A percentile compares a stretch with the other conserved stretches of the same genome.
Conservation (phyloP, 2,797 vertebrate species). For the Myripristis jacobus region DNA sequence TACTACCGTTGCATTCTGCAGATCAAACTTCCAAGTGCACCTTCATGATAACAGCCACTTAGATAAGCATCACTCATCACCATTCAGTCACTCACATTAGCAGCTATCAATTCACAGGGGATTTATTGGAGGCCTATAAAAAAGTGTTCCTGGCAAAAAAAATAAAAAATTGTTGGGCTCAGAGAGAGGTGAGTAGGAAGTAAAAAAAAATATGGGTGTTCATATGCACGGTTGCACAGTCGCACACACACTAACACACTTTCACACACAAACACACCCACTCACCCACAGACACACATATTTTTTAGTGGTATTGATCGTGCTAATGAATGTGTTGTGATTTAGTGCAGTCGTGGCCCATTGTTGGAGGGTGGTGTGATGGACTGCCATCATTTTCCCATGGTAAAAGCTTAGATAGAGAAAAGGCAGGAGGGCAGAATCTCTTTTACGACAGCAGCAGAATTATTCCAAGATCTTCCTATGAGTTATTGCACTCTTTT, state of each 20-base stretch:
- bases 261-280: constrained; percentile 22
- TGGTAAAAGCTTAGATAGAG: constrained; percentile 77
- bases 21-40: constrained; percentile 54
- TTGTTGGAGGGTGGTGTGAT: constrained; percentile 77
- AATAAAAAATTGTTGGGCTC: constrained; percentile 36
- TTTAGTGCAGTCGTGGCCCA: constrained; percentile 77
- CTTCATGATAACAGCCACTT: constrained; percentile 62
- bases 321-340: constrained; percentile 80
- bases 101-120: constrained; percentile 34
- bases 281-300: constrained; percentile 26
- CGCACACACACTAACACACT: constrained; percentile 13
- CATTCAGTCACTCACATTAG: constrained; percentile 60
- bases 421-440: constrained; percentile 73
- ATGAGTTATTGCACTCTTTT: constrained; percentile 70
- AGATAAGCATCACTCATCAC: constrained; percentile 65
- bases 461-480: constrained; percentile 69
- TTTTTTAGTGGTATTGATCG: constrained; percentile 81
- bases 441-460: constrained; percentile 68
- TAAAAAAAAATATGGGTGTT: constrained; percentile 3
- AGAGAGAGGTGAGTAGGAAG: constrained; percentile 25
- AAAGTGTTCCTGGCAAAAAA: constrained; percentile 56
- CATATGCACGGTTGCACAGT: constrained; percentile 29
- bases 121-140: constrained; percentile 54
- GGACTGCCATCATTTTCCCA: constrained; percentile 79
- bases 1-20: constrained; percentile 11